Evolutionary conservation across 2,797 vertebrate species (phyloP).

Genomic region (Intellagama lesueurii): DNA sequence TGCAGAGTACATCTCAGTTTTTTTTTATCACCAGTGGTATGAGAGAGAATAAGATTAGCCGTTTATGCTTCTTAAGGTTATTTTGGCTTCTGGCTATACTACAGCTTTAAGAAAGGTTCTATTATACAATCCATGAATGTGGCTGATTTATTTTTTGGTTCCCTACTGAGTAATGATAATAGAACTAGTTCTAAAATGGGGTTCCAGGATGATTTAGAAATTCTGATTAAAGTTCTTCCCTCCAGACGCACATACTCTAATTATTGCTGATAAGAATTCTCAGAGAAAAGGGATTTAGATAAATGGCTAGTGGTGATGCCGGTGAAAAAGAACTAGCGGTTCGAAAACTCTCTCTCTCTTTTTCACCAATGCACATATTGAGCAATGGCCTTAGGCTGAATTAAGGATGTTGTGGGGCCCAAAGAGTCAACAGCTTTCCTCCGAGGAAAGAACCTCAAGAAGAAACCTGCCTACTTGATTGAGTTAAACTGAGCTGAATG

Average conservation of each 20-base stretch:
- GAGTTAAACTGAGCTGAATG: too few relatives aligned
- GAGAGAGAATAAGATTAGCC: slow-evolving; percentile 11
- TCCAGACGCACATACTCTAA: neutral
- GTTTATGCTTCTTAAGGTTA: slow-evolving; percentile 20
- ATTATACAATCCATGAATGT: neutral
- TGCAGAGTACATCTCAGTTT: neutral
- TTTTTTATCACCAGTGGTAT: slow-evolving; percentile 4
- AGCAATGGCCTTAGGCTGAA: neutral
- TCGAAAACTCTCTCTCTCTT: neutral
- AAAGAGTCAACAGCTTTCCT: neutral
- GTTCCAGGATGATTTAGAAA: slow-evolving; percentile 9
- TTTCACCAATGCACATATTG: neutral
- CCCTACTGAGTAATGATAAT: slow-evolving; percentile 23
- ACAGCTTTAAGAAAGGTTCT: slow-evolving; percentile 19
- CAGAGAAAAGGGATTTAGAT: slow-evolving; percentile 1
- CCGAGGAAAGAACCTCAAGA: too few relatives aligned
- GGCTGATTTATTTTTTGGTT: neutral
- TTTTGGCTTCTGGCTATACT: slow-evolving; percentile 11
- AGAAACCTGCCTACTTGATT: too few relatives aligned
- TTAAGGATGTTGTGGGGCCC: neutral
- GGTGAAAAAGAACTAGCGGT: neutral
- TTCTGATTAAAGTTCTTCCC: slow-evolving; percentile 12
- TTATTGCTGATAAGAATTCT: slow-evolving; percentile 32
- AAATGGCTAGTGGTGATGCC: neutral
- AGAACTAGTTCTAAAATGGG: neutral